Base-by-base conservation (phyloP, 2,797 vertebrate genomes). In the Artibeus lituratus region DNA sequence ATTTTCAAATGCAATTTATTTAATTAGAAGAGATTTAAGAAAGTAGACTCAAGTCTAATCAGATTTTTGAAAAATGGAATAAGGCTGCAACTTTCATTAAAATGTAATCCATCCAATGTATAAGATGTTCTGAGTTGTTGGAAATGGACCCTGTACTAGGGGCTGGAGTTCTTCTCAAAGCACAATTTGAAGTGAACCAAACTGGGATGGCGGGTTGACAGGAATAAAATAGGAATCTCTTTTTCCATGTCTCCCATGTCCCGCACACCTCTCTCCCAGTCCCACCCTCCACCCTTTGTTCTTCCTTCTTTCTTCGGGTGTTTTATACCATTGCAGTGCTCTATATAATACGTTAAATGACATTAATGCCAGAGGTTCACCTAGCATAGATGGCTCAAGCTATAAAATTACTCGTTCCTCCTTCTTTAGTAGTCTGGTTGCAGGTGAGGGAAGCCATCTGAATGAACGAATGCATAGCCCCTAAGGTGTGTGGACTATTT, bases 1-100 rank as follows among this genome's bases (percentile, higher is more conserved):
- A 84, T 42, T 86, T 88, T 83, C 53, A 73, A 96, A 90, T 39
- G 49, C 32, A 93, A 97, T 92, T 39, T 85, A 95, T 81, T 90
- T 81, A 73, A 92, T 21, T 49, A 82, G 62, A 69, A 92, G 53
- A 73, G 42, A 80, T 62, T 87, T 85, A 65, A 80, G 67, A 85
- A 86, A 91, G 49, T 39, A 55, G 32, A 69, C 42, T 77, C 19
- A 49, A 73, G 5, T 93, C 53, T 73, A 93, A 85, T 49, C 42
- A 93, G 37, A 77, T 15, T 65, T 96, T 95, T 65, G 10, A 88
- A 92, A 91, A 90, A 77, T 39, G 69, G 47, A 90, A 57, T 47
- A 95, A 70, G 53, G 18, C 21, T 90, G 15, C 47, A 95, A 14
- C 35, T 96, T 81, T 72, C 11, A 93, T 87, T 80, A 85, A 90